These are phyloP conservation scores for Brenthis hecate DNA, from an alignment of 2,888 invertebrate species.

Conservation along the genomic window DNA sequence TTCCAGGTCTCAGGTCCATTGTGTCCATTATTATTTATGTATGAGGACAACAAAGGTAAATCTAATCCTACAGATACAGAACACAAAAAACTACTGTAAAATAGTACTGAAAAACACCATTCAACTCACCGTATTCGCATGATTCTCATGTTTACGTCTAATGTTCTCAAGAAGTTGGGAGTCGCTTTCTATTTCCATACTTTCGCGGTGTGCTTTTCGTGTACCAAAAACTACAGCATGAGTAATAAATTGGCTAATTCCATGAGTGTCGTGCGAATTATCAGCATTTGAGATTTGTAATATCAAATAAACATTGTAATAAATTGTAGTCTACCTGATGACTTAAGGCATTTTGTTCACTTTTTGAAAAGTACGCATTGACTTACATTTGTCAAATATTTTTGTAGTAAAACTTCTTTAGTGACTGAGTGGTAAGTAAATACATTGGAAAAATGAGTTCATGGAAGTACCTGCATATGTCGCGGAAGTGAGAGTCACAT, in stretches of 20 bases:
- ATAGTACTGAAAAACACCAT: not conserved
- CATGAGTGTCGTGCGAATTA: conserved; percentile 19
- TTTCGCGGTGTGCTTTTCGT: not conserved
- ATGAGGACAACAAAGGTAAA: too few relatives aligned
- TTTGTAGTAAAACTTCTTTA: too few relatives aligned
- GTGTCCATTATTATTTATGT: too few relatives aligned
- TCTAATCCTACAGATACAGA: not conserved
- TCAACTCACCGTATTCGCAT: conserved; percentile 9
- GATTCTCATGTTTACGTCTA: conserved; percentile 58
- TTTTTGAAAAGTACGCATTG: conserved; percentile 3
- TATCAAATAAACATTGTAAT: conserved; percentile 8
- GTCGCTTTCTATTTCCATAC: conserved; percentile 65
- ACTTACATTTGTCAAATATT: not conserved
- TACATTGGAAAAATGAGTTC: too few relatives aligned
- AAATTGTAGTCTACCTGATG: not conserved
- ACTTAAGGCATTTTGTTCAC: not conserved
- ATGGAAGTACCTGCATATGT: too few relatives aligned
- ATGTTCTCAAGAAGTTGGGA: conserved; percentile 56
- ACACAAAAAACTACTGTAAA: not conserved
- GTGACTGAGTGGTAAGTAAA: too few relatives aligned
- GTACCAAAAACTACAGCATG: not conserved
- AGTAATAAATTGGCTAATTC: conserved; percentile 9
- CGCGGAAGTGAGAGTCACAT: too few relatives aligned
- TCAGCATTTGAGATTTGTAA: not conserved
- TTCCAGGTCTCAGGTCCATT: too few relatives aligned